Conservation (phyloP, 2,888 invertebrate species). For the Epsilonema sp. region DNA sequence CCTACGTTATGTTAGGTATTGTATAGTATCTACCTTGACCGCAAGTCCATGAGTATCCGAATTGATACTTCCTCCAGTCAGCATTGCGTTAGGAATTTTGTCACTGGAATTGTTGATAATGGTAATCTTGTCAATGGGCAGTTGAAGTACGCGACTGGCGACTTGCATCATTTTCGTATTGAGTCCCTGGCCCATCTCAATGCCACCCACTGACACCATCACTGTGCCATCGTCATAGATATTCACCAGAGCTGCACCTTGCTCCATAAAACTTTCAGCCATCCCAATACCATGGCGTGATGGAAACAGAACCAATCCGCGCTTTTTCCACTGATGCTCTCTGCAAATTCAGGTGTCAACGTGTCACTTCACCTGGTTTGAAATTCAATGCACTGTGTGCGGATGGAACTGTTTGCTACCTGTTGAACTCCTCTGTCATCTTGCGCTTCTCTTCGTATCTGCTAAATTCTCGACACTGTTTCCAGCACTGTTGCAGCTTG, state of each 20-base stretch:
- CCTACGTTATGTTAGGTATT: no score
- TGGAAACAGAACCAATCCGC: constrained; percentile 58
- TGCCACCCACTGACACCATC: constrained; percentile 55
- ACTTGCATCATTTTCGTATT: constrained; percentile 76
- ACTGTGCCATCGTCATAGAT: constrained; percentile 64
- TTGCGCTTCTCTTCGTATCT: no score
- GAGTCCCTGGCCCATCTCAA: constrained; percentile 88
- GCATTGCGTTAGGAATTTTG: constrained; percentile 67
- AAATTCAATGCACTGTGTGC: not conserved
- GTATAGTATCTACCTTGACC: no score
- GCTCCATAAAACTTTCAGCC: constrained; percentile 10
- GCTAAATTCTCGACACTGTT: no score
- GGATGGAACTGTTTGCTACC: no score
- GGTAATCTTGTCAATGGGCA: constrained; percentile 39
- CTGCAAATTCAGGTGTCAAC: constrained; percentile 32
- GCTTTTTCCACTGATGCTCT: constrained; percentile 60
- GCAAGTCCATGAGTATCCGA: constrained; percentile 82
- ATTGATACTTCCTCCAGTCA: constrained; percentile 66
- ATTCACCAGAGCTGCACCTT: constrained; percentile 59
- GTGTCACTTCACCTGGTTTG: constrained; percentile 11
- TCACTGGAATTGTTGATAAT: constrained; percentile 62
- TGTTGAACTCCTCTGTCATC: constrained; percentile 54
- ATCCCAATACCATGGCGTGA: constrained; percentile 59
- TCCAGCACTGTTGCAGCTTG: constrained; percentile 45
- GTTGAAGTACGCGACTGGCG: constrained; percentile 50